Evolutionary conservation across 2,113 vertebrate genomes (phyloP), one percentile per base, ranked within the genome.

Genomic region (Neomonachus schauinslandi): DNA sequence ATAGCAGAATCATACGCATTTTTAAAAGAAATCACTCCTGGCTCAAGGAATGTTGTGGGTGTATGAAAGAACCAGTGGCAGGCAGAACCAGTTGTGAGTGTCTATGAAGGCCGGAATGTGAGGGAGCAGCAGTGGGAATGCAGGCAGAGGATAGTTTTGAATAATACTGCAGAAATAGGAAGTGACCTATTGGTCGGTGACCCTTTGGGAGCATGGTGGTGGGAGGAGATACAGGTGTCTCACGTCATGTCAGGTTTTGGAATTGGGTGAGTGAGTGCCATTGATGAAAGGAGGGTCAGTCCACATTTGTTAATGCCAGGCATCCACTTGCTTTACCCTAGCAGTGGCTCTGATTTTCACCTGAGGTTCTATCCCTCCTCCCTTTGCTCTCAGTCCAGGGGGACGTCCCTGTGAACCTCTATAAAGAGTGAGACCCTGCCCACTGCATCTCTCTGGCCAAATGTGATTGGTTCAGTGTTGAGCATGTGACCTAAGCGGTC

Each of bases 341-440:
- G 51, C 18, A 72, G 49, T 16, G 53, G 36, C 8, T 85, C 36
- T 53, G 53, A 39, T 59, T 86, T 87, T 18, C 14, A 3, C 26
- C 7, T 42, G 53, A 18, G 4, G 5, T 72, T 51, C 15, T 80
- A 1, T 51, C 22, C n/a, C 19, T 83, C 42, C 1, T 39, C 26
- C n/a, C n/a, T 15, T 13, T 3, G 55, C 49, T 26, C 46, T 24
- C 18, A 31, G 22, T 39, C 61, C 49, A 3, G 19, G 6, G 21
- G 4, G 15, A 42, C 8, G 22, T 42, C 13, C 18, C 14, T 4
- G 39, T 0, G 4, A n/a, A 10, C 33, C 42, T 28, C 5, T 6
- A 33, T 6, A 33, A 61, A 79, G 31, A 16, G 8, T 51, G 49
- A 79, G 61, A 22, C 19, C 63, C n/a, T 39, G 19, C 21, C 24